Evolutionary conservation across 2,888 invertebrate genomes (phyloP), one percentile per base, ranked within the genome.

Genomic region (Lysandra coridon): DNA sequence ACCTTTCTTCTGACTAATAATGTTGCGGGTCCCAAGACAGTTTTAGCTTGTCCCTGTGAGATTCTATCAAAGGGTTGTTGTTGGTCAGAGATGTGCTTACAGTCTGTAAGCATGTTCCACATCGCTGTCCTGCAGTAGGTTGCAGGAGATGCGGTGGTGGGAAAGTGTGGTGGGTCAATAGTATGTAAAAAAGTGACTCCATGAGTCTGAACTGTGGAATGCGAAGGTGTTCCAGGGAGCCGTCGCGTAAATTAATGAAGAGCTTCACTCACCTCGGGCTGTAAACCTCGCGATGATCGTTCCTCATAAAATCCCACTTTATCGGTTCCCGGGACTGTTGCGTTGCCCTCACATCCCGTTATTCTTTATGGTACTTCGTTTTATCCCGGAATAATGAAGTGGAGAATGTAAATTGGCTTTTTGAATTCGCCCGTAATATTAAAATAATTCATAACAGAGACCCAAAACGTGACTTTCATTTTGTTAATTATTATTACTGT

Each of bases 231-330:
- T 91, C 88, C 87, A 85, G 83, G 84, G 87, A 92, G 88, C 85
- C 85, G 87, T 89, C 88, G 85, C 87, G 88, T 91, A 91, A 91
- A 92, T 92, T 91, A 92, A 92, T 91, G 87, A 90, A 88, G 86
- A 86, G 85, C 81, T 81, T 83, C 85, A 87, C 88, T 87, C 75
- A 88, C 89, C 85, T 90, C 88, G 87, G 86, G 78, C 82, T 81
- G 82, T 84, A 84, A 84, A 85, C 73, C 81, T 78, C 80, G 82
- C 82, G 82, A 80, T 84, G 80, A 81, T 83, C 81, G 84, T 86
- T 78, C 79, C 80, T 82, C 87, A 85, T 88, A 88, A 90, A 90
- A 85, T 82, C 81, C 81, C 77, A 78, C 80, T 81, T 80, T 80
- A 82, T 84, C 79, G 73, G 80, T 79, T 79, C 44, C 60, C 69